Evolutionary conservation across 2,888 invertebrate genomes (phyloP).

Genomic region (Megalurothrips usitatus): DNA sequence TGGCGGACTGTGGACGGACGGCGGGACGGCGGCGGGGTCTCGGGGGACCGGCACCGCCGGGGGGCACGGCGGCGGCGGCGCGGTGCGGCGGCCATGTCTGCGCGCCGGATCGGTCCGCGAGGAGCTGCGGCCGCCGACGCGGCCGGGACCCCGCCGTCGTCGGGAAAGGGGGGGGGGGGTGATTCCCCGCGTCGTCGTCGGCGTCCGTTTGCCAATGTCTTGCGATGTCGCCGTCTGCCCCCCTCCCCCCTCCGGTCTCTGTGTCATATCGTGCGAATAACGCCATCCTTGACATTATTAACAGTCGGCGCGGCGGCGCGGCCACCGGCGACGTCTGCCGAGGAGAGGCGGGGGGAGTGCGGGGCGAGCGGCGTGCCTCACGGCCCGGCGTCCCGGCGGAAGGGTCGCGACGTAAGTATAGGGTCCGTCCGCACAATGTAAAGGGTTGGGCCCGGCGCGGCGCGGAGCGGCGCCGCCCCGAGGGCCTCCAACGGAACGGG

Average conservation of each 20-base stretch:
- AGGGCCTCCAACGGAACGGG: too few relatives aligned
- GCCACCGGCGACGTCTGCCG: neutral
- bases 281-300: constrained; percentile 8
- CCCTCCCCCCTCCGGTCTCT: neutral
- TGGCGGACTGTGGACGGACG: neutral
- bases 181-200: neutral
- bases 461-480: neutral
- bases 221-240: constrained; percentile 12
- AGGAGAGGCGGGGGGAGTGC: too few relatives aligned
- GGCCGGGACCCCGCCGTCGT: too few relatives aligned
- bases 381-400: neutral
- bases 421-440: neutral
- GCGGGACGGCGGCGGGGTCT: neutral
- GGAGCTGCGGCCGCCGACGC: neutral
- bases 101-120: neutral
- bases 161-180: too few relatives aligned
- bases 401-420: constrained; percentile 3
- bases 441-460: neutral
- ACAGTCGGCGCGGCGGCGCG: neutral
- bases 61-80: neutral
- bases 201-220: constrained; percentile 12
- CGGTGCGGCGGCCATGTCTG: neutral
- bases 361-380: too few relatives aligned
- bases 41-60: neutral
- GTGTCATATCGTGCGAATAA: constrained; percentile 19